A percentile compares a stretch with the other conserved stretches of the same genome.
These are phyloP conservation scores for Nothocercus julius DNA, from an alignment of 2,113 vertebrate species.

Conservation along the genomic window DNA sequence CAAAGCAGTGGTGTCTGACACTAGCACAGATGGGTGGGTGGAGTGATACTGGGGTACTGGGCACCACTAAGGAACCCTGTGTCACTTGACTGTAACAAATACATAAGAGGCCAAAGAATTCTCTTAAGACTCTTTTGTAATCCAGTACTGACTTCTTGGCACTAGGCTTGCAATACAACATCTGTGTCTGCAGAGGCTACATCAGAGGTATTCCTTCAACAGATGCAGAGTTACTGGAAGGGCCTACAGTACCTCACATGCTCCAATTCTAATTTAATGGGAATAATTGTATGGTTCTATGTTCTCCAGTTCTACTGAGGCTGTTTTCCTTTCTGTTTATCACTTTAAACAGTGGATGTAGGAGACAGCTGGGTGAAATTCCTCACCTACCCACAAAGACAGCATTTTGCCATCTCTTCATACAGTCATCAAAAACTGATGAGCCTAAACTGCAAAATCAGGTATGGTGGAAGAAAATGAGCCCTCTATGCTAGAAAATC, in stretches of 20 bases:
- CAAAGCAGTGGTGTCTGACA: neutral
- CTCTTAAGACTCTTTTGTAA: neutral
- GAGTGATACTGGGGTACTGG: neutral
- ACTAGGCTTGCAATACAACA: neutral
- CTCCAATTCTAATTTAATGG: accelerated
- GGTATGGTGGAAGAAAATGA: neutral
- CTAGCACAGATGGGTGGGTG: neutral
- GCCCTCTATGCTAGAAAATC: neutral
- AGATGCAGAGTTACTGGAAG: neutral
- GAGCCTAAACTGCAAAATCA: slow-evolving; percentile 3
- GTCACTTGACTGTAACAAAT: neutral
- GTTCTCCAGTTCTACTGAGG: neutral
- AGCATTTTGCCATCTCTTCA: slow-evolving; percentile 29
- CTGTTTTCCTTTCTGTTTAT: neutral
- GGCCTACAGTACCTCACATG: neutral
- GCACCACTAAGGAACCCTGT: neutral
- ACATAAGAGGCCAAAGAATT: neutral
- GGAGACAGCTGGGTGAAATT: slow-evolving; percentile 39
- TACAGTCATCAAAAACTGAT: neutral
- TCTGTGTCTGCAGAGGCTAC: accelerated
- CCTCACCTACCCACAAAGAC: slow-evolving; percentile 23
- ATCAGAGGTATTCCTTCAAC: too few relatives aligned
- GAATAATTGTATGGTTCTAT: neutral
- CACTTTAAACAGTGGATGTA: neutral
- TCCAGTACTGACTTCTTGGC: neutral